These are phyloP conservation scores for Pseudorhiza aurosa DNA, from an alignment of 30 jellyfish, hydroid and myxozoan species.

Conservation along the genomic window DNA sequence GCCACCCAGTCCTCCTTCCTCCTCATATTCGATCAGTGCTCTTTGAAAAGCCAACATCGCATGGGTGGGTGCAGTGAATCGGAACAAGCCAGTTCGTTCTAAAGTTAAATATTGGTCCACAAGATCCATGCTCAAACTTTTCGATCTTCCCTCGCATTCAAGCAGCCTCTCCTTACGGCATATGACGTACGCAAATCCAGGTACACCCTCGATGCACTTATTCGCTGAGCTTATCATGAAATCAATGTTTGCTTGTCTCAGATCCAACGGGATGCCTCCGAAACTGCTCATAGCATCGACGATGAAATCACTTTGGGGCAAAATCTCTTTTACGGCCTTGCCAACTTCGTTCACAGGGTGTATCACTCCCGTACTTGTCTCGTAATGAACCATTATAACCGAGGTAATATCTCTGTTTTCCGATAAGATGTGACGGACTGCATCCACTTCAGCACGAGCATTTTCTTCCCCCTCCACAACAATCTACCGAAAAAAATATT, in stretches of 20 bases:
- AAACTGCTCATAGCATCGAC: constrained; percentile 99
- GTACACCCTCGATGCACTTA: constrained; percentile 95
- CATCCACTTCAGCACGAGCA: constrained; percentile 63
- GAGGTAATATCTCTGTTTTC: constrained; percentile 79
- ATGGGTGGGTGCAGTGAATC: constrained; percentile 95
- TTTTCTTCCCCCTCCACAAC: constrained; percentile 78
- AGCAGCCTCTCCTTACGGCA: constrained; percentile 64
- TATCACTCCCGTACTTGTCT: constrained; percentile 93
- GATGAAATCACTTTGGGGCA: constrained; percentile 79
- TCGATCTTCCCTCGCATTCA: constrained; percentile 81
- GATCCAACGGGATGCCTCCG: constrained; percentile 89
- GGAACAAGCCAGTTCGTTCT: constrained; percentile 84
- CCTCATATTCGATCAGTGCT: constrained; percentile 80
- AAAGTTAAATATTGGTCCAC: constrained; percentile 78
- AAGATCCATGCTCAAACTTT: constrained; percentile 88
- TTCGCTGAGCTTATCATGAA: constrained; percentile 94
- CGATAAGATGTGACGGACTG: constrained; percentile 49
- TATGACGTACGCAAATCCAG: constrained; percentile 85
- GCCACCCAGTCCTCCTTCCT: constrained; percentile 89
- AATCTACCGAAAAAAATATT: too few relatives aligned
- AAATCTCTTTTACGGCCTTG: constrained; percentile 59
- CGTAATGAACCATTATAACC: constrained; percentile 97
- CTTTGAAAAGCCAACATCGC: constrained; percentile 86
- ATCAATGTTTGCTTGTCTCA: constrained; percentile 67
- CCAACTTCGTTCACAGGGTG: constrained; percentile 97